Evolutionary conservation across 2,888 invertebrate species (phyloP), one percentile per base, ranked within the genome.

Genomic region (Theretra japonica): DNA sequence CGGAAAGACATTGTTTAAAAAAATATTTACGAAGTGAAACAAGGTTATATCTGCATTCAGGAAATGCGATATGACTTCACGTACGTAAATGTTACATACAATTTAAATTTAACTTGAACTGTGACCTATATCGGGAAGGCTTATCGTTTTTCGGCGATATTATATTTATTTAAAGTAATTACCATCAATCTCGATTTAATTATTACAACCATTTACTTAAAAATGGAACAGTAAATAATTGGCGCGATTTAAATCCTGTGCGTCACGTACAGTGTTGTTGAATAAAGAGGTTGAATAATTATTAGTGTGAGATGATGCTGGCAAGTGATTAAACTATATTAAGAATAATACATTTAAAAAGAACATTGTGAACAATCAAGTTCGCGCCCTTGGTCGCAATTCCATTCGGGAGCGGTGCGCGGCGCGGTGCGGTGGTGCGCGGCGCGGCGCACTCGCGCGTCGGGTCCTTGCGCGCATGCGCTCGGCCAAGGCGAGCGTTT

Each of bases 401-500:
- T 80, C 76, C 70, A 70, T 70, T 62, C 75, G 77, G 76, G 75
- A 79, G 78, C 76, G 76, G 77, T 77, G 79, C 75, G 72, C 74
- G 70, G 74, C 33, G 69, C 58, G 57, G 56, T 56, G 56, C 57
- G 33, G 69, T 58, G n/a, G 72, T 70, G 65, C 69, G 56, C 68
- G 74, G 74, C 80, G 77, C 79, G 75, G 59, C 59, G 74, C 48
- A 73, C 80, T 77, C 79, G 75, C 75, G 76, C 81, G 77, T 77
- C 79, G 79, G 83, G 90, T 89, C 89, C 90, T 90, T 88, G 89
- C 87, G 88, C 86, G 77, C 85, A 71, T 78, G 86, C 88, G 89
- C 85, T 84, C 86, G 87, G 90, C 89, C 91, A 90, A 90, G 91
- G 89, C 90, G 80, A 85, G 79, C 84, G 84, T 83, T 86, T 82